Percentiles rank a stretch among this genome's conserved stretches.
Conservation (phyloP, 2,888 invertebrate genomes). For the Tetragnatha montana region DNA sequence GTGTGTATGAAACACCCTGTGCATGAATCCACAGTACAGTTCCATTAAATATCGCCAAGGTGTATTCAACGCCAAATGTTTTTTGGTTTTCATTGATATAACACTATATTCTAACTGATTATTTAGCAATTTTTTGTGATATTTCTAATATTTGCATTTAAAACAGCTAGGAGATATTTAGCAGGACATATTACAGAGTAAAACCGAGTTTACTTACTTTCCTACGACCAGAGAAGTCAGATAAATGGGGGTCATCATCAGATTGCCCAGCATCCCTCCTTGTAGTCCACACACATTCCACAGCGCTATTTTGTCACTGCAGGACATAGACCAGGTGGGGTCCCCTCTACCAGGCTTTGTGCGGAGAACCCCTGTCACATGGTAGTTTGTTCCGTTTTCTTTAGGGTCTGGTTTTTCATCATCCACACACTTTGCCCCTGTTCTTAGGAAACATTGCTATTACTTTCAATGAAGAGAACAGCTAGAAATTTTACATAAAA, state of each 20-base stretch:
- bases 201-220: slow-evolving; percentile 77
- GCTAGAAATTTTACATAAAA: not conserved
- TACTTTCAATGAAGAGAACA: not conserved
- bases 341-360: slow-evolving; percentile 95
- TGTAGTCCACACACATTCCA: slow-evolving; percentile 91
- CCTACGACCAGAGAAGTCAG: slow-evolving; percentile 84
- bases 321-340: slow-evolving; percentile 90
- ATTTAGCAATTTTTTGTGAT: no score
- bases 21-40: no score
- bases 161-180: no score
- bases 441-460: slow-evolving; percentile 78
- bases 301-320: slow-evolving; percentile 93
- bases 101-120: no score
- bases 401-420: slow-evolving; percentile 80
- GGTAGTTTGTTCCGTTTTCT: slow-evolving; percentile 81
- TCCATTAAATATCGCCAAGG: no score
- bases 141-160: no score
- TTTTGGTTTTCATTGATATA: no score
- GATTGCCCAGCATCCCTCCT: slow-evolving; percentile 85
- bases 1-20: no score
- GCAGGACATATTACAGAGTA: no score
- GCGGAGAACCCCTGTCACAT: slow-evolving; percentile 83
- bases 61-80: no score
- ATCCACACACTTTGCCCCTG: slow-evolving; percentile 90
- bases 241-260: slow-evolving; percentile 83